phyloP scores from a whole-genome alignment of 92 coral and sea anemone species.

The Zoanthus solanderi region DNA sequence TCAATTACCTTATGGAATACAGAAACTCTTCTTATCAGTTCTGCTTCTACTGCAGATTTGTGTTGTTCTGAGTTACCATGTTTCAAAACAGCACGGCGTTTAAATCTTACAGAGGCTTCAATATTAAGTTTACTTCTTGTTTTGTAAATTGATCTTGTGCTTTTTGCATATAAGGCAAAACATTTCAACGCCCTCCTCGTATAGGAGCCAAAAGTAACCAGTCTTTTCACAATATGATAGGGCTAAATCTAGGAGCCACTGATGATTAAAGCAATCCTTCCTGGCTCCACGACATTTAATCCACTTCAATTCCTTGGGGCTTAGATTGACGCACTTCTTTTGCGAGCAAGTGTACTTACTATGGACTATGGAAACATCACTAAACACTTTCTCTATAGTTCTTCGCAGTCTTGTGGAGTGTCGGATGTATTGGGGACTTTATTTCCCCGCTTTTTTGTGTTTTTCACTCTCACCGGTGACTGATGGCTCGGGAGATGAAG shows the following conservation, averaged over 20 bases:
- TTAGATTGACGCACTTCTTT: slow-evolving; percentile 13
- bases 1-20: slow-evolving; percentile 41
- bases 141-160: slow-evolving; percentile 34
- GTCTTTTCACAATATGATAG: slow-evolving; percentile 37
- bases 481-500: too few relatives aligned
- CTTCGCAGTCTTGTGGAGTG: not conserved
- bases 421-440: slow-evolving; percentile 12
- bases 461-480: too few relatives aligned
- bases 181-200: slow-evolving; percentile 31
- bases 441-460: too few relatives aligned
- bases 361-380: not conserved
- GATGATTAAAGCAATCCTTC: slow-evolving; percentile 32
- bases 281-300: not conserved
- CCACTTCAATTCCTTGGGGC: not conserved
- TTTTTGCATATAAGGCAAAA: slow-evolving; percentile 38
- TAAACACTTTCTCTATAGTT: not conserved
- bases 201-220: slow-evolving; percentile 25
- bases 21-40: slow-evolving; percentile 37
- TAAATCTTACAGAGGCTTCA: slow-evolving; percentile 48
- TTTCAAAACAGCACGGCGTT: slow-evolving; percentile 33
- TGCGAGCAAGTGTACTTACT: slow-evolving; percentile 28
- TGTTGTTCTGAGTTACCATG: slow-evolving; percentile 32
- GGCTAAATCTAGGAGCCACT: slow-evolving; percentile 30
- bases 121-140: slow-evolving; percentile 42
- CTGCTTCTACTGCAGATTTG: slow-evolving; percentile 42